Conservation (phyloP, 2,888 invertebrate genomes). For the Carcina quercana region DNA sequence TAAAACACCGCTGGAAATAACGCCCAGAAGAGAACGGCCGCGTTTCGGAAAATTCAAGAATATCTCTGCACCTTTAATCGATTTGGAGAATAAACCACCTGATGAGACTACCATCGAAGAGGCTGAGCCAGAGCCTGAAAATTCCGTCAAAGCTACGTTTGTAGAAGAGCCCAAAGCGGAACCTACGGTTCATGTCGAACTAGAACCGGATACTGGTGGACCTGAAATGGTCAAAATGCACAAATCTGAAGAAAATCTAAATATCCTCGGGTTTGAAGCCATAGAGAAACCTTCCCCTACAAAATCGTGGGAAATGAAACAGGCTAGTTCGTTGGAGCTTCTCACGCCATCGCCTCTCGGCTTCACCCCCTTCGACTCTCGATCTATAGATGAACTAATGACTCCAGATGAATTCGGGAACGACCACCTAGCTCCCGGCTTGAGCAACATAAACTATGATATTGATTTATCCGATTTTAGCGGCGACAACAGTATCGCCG, state of each 20-base stretch:
- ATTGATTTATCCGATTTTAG: conserved; percentile 84
- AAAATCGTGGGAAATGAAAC: conserved; percentile 49
- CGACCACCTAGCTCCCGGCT: conserved; percentile 72
- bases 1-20: conserved; percentile 81
- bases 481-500: conserved; percentile 81
- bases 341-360: conserved; percentile 75
- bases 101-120: conserved; percentile 3
- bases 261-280: conserved; percentile 46
- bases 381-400: conserved; percentile 73
- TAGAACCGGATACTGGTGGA: neutral
- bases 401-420: conserved; percentile 75
- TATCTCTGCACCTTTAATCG: conserved; percentile 42
- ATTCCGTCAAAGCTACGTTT: neutral
- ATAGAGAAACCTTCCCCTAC: conserved; percentile 46
- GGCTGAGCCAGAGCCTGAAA: neutral
- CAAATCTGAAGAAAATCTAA: conserved; percentile 32
- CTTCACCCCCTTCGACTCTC: conserved; percentile 71
- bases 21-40: conserved; percentile 48
- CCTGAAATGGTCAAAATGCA: conserved; percentile 19
- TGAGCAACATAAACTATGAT: conserved; percentile 84
- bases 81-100: conserved; percentile 25
- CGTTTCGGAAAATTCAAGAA: conserved; percentile 41
- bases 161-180: neutral
- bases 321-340: conserved; percentile 63
- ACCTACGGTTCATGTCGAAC: neutral